These are phyloP conservation scores for Etheostoma spectabile DNA, from an alignment of 2,113 vertebrate genomes.

Conservation along the genomic window DNA sequence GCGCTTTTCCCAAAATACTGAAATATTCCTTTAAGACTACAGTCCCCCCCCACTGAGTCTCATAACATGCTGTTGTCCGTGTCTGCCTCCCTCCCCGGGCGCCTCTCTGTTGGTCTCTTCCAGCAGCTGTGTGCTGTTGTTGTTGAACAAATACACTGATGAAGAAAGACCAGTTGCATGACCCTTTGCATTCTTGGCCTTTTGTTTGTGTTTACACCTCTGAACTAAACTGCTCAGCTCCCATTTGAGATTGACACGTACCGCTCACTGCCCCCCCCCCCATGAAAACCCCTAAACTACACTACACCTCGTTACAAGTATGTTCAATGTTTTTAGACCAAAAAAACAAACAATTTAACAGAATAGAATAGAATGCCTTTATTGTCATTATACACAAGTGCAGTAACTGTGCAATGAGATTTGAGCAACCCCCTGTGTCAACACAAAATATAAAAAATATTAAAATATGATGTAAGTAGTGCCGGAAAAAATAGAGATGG, in stretches of 20 bases:
- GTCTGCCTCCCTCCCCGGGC: conserved; percentile 28
- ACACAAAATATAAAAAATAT: too few species aligned
- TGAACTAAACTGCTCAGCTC: conserved; percentile 64
- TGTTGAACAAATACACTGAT: conserved; percentile 67
- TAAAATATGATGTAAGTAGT: too few species aligned
- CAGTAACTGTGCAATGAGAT: too few species aligned
- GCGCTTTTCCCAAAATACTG: not conserved
- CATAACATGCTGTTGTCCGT: not conserved
- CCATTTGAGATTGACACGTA: conserved; percentile 61
- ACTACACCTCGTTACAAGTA: not conserved
- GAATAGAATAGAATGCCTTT: too few species aligned
- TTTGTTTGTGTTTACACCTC: conserved; percentile 80
- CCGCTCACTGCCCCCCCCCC: conserved; percentile 30
- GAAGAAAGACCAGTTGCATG: conserved; percentile 41
- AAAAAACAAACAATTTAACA: too few species aligned
- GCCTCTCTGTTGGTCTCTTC: conserved; percentile 47
- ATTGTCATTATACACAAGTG: too few species aligned
- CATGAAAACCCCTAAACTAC: conserved; percentile 17
- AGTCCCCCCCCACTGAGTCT: not conserved
- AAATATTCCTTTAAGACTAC: not conserved
- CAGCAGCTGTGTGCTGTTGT: conserved; percentile 68
- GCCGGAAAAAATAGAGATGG: too few species aligned
- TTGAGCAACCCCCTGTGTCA: too few species aligned
- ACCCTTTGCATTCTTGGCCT: conserved; percentile 67
- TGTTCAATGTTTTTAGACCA: not conserved